These are phyloP conservation scores for Pachypsylla venusta DNA, from an alignment of 1,140 invertebrate genomes.

Conservation along the genomic window DNA sequence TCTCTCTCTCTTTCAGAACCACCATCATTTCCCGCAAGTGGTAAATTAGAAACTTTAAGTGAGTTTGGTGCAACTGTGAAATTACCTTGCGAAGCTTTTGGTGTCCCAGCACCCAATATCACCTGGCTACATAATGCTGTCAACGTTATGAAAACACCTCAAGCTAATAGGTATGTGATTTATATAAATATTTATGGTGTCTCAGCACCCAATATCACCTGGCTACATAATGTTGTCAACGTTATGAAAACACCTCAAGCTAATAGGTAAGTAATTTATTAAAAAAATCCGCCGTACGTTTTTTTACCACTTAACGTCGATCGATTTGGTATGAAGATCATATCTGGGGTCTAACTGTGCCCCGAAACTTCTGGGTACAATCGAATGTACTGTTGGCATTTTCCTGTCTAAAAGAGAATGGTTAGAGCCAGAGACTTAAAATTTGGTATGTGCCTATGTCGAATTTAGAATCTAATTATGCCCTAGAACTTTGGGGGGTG, in stretches of 20 bases:
- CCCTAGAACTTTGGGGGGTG: no score
- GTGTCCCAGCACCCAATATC: constrained; percentile 58
- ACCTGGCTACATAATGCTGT: constrained; percentile 61
- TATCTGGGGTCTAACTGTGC: no score
- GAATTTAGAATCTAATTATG: no score
- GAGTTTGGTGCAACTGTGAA: constrained; percentile 59
- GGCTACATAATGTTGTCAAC: constrained; percentile 52
- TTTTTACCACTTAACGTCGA: no score
- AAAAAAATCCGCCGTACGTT: background rate
- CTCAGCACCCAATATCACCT: constrained; percentile 58
- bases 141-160: constrained; percentile 17
- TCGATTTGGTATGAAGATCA: no score
- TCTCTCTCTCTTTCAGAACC: constrained; percentile 39
- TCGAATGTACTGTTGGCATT: no score
- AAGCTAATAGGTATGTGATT: constrained; percentile 17
- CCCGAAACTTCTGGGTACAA: no score
- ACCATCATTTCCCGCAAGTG: constrained; percentile 50
- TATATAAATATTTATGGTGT: constrained; percentile 35
- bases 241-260: constrained; percentile 16
- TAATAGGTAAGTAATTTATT: constrained; percentile 16
- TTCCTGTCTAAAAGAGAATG: no score
- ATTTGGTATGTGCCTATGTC: no score
- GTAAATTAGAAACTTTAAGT: constrained; percentile 50
- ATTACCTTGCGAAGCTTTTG: constrained; percentile 58
- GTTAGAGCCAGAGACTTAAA: no score